Base-by-base conservation (phyloP, 53 echinoderm and acorn worm genomes). In the Echinarachnius parma region DNA sequence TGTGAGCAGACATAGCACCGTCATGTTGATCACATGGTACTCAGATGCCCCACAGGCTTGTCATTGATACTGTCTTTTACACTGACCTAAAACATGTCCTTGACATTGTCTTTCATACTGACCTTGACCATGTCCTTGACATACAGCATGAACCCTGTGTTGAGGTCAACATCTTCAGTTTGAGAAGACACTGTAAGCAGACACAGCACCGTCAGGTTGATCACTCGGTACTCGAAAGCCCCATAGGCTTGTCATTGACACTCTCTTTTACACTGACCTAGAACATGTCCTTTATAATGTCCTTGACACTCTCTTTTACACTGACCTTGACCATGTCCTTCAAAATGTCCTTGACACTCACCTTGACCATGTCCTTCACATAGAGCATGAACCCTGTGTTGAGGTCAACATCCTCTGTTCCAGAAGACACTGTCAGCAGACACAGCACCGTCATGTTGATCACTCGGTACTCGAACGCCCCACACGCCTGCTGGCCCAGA, bases 41-140 rank as follows among this genome's bases (percentile, higher is more conserved):
- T 85, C 81, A 77, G 92, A 88, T 2, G 98, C 87, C 11, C 88
- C 98, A 11, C 98, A 98, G 9, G 98, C 88, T 61, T 85, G 76
- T n/a, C n/a, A n/a, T n/a, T n/a, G n/a, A n/a, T n/a, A n/a, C n/a
- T n/a, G n/a, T n/a, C n/a, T n/a, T n/a, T n/a, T n/a, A 39, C 39
- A 39, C 39, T 7, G 7, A 39, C 39, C 7, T 39, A 9, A 7
- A 39, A 7, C 7, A 39, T 39, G 39, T 9, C 39, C 39, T 39
- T 39, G 13, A 39, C 39, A 39, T 13, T 39, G 39, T 39, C n/a
- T n/a, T n/a, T 39, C 42, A 9, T 39, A 39, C 42, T 39, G 39
- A 39, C 39, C 39, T 39, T 39, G 13, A 39, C 39, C 7, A 7
- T 39, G 39, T 39, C 71, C 56, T 92, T 92, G 46, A 85, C 74